Evolutionary conservation across 1,140 invertebrate genomes (phyloP), one percentile per base, ranked within the genome.

Genomic region (Mylabris phalerata): DNA sequence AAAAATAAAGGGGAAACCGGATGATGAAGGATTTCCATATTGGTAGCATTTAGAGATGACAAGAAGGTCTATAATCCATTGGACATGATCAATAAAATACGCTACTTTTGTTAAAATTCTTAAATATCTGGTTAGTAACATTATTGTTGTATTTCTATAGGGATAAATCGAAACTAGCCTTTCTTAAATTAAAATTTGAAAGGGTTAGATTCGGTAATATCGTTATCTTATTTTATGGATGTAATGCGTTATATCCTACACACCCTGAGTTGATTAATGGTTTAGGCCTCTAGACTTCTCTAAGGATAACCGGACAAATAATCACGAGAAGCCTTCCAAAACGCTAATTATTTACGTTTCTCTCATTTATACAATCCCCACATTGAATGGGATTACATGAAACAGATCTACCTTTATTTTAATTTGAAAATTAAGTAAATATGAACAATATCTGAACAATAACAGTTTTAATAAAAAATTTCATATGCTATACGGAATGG

Each of bases 271-370:
- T 54, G 51, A 54, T 54, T 54, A 54, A 54, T 54, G 51, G 51
- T 46, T 43, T 54, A 32, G 51, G 26, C 51, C 51, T 46, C 32
- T 38, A 54, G 51, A 45, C 46, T 54, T 54, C 51, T 54, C 51
- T 25, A 6, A 54, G 51, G 51, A 54, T 54, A 27, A 45, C 50
- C 50, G 48, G 51, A 54, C 51, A 54, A 54, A 54, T 54, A 54
- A 54, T 46, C 51, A 54, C 24, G 51, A 54, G 13, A 54, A 32
- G 40, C 46, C 56, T 48, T 57, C 56, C 24, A 57, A 50, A 57
- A 49, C 56, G 41, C 56, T 57, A 50, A 57, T 57, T 57, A 52
- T 52, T 59, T 50, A 59, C 57, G 26, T 52, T 51, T 59, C 50
- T 50, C 49, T 52, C 42, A 50, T 48, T 50, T 46, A 24, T 39